Conservation (phyloP, 2,797 vertebrate species). For the Aulostomus chinensis region DNA sequence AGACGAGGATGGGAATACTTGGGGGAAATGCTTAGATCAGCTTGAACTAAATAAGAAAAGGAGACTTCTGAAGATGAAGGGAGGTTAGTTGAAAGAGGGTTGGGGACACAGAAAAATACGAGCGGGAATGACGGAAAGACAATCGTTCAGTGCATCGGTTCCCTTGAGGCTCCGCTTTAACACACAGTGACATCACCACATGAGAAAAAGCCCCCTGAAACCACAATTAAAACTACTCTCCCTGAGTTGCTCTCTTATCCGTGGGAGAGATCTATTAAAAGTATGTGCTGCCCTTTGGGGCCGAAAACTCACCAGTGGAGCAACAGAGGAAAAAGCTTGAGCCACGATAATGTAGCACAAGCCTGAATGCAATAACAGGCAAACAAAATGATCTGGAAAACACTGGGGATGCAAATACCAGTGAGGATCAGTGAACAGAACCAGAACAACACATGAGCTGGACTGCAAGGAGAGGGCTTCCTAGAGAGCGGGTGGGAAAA, state of each 20-base stretch:
- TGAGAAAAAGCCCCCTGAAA: conserved; percentile 61
- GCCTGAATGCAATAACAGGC: background rate
- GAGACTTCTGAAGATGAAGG: conserved; percentile 59
- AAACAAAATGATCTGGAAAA: conserved; percentile 15
- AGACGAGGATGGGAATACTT: conserved; percentile 21
- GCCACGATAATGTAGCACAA: conserved; percentile 11
- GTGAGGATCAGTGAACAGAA: conserved; percentile 14
- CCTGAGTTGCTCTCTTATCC: conserved; percentile 26
- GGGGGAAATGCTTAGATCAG: conserved; percentile 31
- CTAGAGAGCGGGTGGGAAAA: background rate
- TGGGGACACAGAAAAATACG: conserved; percentile 30
- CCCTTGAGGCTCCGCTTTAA: conserved; percentile 55
- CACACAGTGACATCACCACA: conserved; percentile 60
- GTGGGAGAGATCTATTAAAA: conserved; percentile 58
- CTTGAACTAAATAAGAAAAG: conserved; percentile 52
- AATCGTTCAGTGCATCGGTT: conserved; percentile 32
- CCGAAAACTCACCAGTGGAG: conserved; percentile 50
- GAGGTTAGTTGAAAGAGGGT: conserved; percentile 36
- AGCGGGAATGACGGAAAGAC: conserved; percentile 37
- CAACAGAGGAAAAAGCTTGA: conserved; percentile 34
- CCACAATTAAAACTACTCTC: conserved; percentile 70
- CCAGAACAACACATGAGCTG: conserved; percentile 14
- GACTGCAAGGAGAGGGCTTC: conserved; percentile 2
- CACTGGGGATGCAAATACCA: conserved; percentile 10
- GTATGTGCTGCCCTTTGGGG: conserved; percentile 46